These are phyloP conservation scores for Smutsia gigantea DNA, from an alignment of 2,797 vertebrate species.

Conservation along the genomic window DNA sequence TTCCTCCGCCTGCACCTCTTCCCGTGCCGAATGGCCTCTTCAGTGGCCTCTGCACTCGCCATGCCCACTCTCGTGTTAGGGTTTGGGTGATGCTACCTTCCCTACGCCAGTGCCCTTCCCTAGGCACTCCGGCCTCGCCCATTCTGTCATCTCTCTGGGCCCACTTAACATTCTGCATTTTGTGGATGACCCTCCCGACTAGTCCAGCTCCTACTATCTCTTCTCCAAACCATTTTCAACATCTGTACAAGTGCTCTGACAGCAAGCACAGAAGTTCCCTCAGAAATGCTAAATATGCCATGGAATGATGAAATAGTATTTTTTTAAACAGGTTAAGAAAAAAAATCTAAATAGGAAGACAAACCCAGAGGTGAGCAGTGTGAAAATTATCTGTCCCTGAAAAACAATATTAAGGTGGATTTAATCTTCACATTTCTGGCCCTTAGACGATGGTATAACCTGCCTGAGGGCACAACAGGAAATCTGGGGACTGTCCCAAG, in stretches of 20 bases:
- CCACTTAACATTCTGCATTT: background rate
- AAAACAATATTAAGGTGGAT: background rate
- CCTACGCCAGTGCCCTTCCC: background rate
- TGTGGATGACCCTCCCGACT: background rate
- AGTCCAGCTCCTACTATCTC: background rate
- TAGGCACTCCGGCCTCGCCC: background rate
- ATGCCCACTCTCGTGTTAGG: background rate
- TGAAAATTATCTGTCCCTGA: constrained; percentile 14
- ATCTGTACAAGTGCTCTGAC: background rate
- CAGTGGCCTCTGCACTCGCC: background rate
- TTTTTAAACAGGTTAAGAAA: background rate
- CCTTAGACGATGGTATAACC: background rate
- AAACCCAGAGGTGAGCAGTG: background rate
- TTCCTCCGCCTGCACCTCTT: background rate
- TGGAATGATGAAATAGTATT: background rate
- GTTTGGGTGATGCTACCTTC: background rate
- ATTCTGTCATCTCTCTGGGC: background rate
- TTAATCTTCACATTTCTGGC: background rate
- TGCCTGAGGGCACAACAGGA: background rate
- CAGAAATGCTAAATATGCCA: background rate
- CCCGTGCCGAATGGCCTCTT: background rate
- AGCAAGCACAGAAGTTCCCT: background rate
- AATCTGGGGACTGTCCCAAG: background rate
- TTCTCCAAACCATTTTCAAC: background rate
- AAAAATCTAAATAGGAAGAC: constrained; percentile 6